Evolutionary conservation across 2,797 vertebrate species (phyloP).

Genomic region (Falco rusticolus): DNA sequence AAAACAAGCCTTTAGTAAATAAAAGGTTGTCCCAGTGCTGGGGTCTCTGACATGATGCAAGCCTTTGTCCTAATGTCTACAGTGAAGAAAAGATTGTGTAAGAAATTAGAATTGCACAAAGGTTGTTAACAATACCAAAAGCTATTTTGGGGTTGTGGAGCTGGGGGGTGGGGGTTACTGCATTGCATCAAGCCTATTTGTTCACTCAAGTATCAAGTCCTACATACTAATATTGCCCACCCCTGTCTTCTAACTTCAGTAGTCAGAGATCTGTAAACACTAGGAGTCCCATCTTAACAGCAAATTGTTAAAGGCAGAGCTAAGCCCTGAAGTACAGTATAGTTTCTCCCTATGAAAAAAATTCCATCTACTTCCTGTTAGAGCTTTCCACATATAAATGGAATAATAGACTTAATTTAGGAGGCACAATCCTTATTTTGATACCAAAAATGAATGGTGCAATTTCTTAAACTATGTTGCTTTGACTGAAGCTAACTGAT

Average conservation of each 20-base stretch:
- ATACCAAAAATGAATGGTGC: background rate
- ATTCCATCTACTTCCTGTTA: background rate
- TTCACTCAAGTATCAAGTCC: background rate
- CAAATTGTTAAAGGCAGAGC: background rate
- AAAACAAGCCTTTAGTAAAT: slow-evolving; percentile 8
- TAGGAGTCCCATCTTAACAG: background rate
- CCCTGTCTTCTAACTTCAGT: background rate
- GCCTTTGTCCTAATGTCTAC: background rate
- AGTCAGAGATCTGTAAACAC: background rate
- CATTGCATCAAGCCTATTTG: background rate
- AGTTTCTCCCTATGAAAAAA: background rate
- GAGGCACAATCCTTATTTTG: background rate
- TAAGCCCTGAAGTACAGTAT: background rate
- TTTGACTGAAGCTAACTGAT: background rate
- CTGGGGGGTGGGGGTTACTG: background rate
- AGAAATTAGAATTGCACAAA: background rate
- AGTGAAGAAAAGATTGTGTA: background rate
- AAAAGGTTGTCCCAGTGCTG: background rate
- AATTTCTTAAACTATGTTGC: background rate
- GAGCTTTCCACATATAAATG: background rate
- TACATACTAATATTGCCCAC: background rate
- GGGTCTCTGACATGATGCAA: background rate
- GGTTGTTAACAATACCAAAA: background rate
- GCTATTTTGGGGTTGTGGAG: background rate
- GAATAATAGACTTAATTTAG: background rate